Base-by-base conservation (phyloP, 2,797 vertebrate genomes). In the Sus cebifrons region DNA sequence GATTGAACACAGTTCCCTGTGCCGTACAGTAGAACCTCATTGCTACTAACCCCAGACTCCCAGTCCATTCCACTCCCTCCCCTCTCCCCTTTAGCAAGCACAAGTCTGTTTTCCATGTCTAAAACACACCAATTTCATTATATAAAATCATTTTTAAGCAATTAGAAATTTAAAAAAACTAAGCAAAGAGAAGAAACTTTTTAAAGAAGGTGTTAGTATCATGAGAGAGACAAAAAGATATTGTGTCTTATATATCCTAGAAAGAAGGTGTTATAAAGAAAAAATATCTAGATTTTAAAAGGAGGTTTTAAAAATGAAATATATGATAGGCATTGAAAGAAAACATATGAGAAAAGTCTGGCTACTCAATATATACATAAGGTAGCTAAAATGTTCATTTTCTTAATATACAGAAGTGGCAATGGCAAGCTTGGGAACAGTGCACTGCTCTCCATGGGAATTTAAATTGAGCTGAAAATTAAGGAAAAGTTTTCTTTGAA, bases 71-170 rank as follows among this genome's bases (percentile, higher is more conserved):
- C 44, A 49, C 44, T 49, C 44, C 44, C 44, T 49, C 44, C 44
- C 44, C 44, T 49, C 44, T 49, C 44, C 44, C 9, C 44, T 49
- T 49, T 49, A 10, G 44, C 6, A 49, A 49, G 44, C 44, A 49
- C 9, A 49, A 49, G 9, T 49, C 44, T 49, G 44, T 49, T 49
- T 10, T 49, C 44, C 44, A 49, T 49, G 44, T 49, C 44, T 49
- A 75, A 77, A 78, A 58, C 18, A 65, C n/a, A 20, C 70, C 44
- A 88, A 25, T 79, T 74, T 87, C 64, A 77, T 77, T 91, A 25
- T 73, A 68, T 81, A 92, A 96, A 95, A 75, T 92, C 27, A 92
- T 75, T 92, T 92, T 92, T 83, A 96, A 94, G 29, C 65, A 94
- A 67, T n/a, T 96, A 71, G 5, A 90, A 81, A 93, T 62, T 32